Conservation (phyloP, 92 coral and sea anemone genomes). For the Umimayanthus chanpuru region DNA sequence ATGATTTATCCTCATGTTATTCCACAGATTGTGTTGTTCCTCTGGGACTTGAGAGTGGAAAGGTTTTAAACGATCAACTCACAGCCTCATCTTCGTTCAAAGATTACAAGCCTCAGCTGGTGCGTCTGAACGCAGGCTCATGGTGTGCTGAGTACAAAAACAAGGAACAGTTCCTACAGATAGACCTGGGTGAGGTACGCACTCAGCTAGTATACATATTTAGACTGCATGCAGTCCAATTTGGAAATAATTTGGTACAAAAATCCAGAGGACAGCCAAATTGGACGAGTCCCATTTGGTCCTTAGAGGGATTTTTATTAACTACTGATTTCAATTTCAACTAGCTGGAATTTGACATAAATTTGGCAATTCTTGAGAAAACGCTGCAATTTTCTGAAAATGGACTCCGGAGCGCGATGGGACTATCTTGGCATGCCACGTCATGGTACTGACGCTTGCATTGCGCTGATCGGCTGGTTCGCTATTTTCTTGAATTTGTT, state of each 20-base stretch:
- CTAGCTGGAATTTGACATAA: too few relatives aligned
- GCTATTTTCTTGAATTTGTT: too few relatives aligned
- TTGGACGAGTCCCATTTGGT: background rate
- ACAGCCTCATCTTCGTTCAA: background rate
- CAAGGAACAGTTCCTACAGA: constrained; percentile 1
- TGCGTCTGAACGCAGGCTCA: background rate
- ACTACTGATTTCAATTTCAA: too few relatives aligned
- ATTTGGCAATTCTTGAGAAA: too few relatives aligned
- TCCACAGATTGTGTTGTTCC: background rate
- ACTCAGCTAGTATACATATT: too few relatives aligned
- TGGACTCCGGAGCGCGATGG: too few relatives aligned
- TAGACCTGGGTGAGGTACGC: constrained; percentile 8
- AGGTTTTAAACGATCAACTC: background rate
- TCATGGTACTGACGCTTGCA: too few relatives aligned
- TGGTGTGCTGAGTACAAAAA: background rate
- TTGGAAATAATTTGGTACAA: background rate
- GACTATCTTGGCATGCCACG: too few relatives aligned
- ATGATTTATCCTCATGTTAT: background rate
- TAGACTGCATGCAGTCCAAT: too few relatives aligned
- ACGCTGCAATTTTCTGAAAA: too few relatives aligned
- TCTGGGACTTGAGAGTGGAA: background rate
- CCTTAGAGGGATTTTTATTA: background rate
- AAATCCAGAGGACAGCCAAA: background rate
- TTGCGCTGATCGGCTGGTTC: too few relatives aligned
- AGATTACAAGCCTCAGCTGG: background rate